These are phyloP conservation scores for Lithobates sylvaticus DNA, from an alignment of 2,797 vertebrate genomes.

Conservation along the genomic window DNA sequence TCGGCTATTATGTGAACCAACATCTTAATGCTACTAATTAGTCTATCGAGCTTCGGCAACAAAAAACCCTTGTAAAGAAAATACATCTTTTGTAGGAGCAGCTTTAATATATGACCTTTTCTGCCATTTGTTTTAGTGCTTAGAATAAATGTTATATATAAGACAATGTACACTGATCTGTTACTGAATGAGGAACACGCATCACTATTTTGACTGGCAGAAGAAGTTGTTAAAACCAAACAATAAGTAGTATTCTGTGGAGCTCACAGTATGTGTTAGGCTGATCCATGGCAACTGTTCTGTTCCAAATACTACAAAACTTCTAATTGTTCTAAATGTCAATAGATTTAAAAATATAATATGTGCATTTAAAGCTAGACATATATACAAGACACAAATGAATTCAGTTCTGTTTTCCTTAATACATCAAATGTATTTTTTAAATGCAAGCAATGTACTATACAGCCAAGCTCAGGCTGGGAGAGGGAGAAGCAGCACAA, in stretches of 20 bases:
- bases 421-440: no score
- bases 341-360: no score
- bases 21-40: slow-evolving; percentile 50
- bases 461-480: no score
- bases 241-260: slow-evolving; percentile 87
- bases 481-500: no score
- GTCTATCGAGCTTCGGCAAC: slow-evolving; percentile 65
- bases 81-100: slow-evolving; percentile 69
- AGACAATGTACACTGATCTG: slow-evolving; percentile 92
- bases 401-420: no score
- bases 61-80: slow-evolving; percentile 65
- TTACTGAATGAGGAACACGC: slow-evolving; percentile 94
- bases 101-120: slow-evolving; percentile 79
- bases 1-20: slow-evolving; percentile 56
- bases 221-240: slow-evolving; percentile 95
- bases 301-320: no score
- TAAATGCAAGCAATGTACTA: no score
- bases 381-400: no score
- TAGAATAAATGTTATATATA: slow-evolving; percentile 99
- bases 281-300: slow-evolving; percentile 96
- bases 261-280: slow-evolving; percentile 92
- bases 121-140: slow-evolving; percentile 88
- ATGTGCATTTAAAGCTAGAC: no score
- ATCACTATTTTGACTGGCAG: slow-evolving; percentile 98
- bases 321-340: no score